Evolutionary conservation across 2,888 invertebrate species (phyloP), one percentile per base, ranked within the genome.

Genomic region (Phaonia tiefii): DNA sequence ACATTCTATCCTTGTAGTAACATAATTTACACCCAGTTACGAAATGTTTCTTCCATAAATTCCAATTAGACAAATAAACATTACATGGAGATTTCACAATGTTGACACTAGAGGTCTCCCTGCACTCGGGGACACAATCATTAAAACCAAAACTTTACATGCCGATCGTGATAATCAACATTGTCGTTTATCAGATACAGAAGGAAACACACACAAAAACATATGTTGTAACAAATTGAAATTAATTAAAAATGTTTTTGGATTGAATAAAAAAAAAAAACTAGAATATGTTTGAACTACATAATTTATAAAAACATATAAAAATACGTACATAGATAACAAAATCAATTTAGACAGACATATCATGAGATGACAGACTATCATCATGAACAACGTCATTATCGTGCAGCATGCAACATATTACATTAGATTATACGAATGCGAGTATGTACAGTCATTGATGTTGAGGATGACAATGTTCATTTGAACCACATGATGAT

Each of bases 151-250:
- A 44, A 13, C 44, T 22, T 51, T 31, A 22, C 51, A 22, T 54
- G 54, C 25, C 20, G 13, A 54, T 54, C 54, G 22, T 54, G 22
- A 22, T 54, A 54, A 54, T 54, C 17, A 51, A 51, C 25, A 1
- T 25, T 54, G 54, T 54, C 54, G 54, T 1, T 5, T 54, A 54
- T 54, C 22, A 54, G 5, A 25, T 15, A 5, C 17, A 37, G n/a
- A 20, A 54, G 66, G 70, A 31, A 3, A 54, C 13, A 25, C 31
- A 7, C 17, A 37, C 42, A 42, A 54, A 71, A 77, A 74, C 77
- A 80, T 74, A 42, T 77, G 77, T 77, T 80, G 70, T 66, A 80
- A 77, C 74, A 80, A 80, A 67, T 80, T 80, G 66, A 77, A 77
- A 77, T 77, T 80, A 77, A 80, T 80, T 80, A 71, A 63, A 77